Conservation (phyloP, 2,797 vertebrate species). For the Vespertilio murinus region DNA sequence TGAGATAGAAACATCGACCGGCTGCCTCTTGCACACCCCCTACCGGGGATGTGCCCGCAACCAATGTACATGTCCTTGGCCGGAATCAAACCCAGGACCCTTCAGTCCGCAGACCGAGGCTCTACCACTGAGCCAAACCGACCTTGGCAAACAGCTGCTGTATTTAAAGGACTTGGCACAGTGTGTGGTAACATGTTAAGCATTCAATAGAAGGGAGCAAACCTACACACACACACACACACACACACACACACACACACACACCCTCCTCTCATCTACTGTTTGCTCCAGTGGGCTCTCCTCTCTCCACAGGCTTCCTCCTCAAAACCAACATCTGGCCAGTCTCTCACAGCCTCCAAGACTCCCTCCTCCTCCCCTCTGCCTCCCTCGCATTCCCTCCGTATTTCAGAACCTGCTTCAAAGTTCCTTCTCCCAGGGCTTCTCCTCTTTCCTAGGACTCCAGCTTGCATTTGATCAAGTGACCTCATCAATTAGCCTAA, state of each 20-base stretch:
- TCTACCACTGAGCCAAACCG: too few relatives aligned
- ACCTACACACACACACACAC: background rate
- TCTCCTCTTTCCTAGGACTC: background rate
- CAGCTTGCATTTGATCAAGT: background rate
- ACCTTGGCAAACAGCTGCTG: background rate
- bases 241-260: too few relatives aligned
- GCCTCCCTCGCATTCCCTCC: background rate
- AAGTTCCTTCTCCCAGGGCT: background rate
- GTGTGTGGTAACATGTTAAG: background rate
- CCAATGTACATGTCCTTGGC: too few relatives aligned
- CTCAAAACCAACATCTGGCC: background rate
- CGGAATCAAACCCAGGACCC: too few relatives aligned
- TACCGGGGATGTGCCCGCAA: too few relatives aligned
- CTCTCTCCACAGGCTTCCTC: background rate
- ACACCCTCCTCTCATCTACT: background rate
- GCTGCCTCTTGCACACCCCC: too few relatives aligned
- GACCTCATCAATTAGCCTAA: background rate
- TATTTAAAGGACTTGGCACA: background rate
- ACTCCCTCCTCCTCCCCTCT: background rate
- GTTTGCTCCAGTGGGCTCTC: background rate
- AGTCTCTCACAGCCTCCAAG: background rate
- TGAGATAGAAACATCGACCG: too few relatives aligned
- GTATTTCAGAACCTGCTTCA: conserved; percentile 15
- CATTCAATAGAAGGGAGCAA: background rate
- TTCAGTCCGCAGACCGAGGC: too few relatives aligned